Conservation (phyloP, 2,888 invertebrate genomes). For the Drosophila macrospina region DNA sequence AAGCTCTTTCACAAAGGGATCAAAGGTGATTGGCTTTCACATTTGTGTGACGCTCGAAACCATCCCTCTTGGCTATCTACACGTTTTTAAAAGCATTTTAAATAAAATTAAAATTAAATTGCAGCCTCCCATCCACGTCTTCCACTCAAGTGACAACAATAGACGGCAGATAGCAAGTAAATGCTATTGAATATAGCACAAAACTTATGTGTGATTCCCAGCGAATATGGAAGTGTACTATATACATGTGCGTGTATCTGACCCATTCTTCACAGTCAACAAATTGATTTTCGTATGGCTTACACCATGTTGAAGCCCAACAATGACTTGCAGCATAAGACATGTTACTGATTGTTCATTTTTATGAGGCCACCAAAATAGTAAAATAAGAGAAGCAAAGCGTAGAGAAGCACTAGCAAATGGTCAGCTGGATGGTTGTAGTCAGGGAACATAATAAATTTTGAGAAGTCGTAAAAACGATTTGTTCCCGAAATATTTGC, state of each 20-base stretch:
- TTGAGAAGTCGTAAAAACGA: conserved; percentile 53
- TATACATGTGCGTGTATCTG: conserved; percentile 9
- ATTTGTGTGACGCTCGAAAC: conserved; percentile 7
- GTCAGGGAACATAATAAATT: conserved; percentile 22
- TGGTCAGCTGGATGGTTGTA: background rate
- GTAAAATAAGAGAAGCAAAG: background rate
- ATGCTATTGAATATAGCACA: conserved; percentile 62
- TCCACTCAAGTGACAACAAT: background rate
- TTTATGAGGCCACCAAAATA: conserved; percentile 23
- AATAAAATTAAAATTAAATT: conserved; percentile 79
- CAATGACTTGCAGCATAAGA: conserved; percentile 21
- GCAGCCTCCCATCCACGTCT: conserved; percentile 31
- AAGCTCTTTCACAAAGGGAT: conserved; percentile 50
- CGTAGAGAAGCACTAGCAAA: conserved; percentile 1
- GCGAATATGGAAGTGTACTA: conserved; percentile 7
- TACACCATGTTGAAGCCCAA: conserved; percentile 38
- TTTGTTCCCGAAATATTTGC: conserved; percentile 37
- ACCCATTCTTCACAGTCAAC: conserved; percentile 46
- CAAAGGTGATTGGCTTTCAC: conserved; percentile 63
- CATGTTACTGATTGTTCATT: conserved; percentile 33
- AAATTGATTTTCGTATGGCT: conserved; percentile 72
- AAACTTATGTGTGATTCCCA: conserved; percentile 28
- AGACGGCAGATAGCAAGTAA: conserved; percentile 59
- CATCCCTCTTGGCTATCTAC: conserved; percentile 10
- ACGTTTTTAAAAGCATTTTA: conserved; percentile 73